A percentile compares a stretch with the other conserved stretches of the same genome.
phyloP scores from a whole-genome alignment of 1,140 invertebrate species.

The Drosophila sproati region DNA sequence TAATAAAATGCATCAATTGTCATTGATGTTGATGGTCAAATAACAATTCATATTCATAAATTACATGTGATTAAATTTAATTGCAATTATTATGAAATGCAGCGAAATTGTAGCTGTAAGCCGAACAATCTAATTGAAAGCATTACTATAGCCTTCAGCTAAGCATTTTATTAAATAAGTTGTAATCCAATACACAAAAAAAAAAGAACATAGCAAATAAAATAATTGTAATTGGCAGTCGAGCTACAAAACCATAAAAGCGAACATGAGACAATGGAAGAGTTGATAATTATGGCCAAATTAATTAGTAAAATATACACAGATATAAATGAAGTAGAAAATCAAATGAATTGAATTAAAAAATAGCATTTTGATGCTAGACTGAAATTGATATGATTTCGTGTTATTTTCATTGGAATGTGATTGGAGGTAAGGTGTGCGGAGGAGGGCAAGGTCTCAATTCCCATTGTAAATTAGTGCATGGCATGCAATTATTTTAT shows the following conservation, averaged over 20 bases:
- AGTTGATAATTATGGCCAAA: too few relatives aligned
- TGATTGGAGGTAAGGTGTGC: neutral
- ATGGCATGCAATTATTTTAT: conserved; percentile 62
- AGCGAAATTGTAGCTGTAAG: too few relatives aligned
- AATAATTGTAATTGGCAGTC: conserved; percentile 40
- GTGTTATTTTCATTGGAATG: neutral
- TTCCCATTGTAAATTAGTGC: conserved; percentile 39
- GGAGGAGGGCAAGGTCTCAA: neutral
- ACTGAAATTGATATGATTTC: conserved; percentile 26
- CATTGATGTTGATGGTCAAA: too few relatives aligned
- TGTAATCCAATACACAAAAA: conserved; percentile 9
- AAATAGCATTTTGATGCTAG: neutral
- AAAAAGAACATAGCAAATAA: conserved; percentile 4
- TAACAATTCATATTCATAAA: too few relatives aligned
- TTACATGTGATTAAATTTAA: too few relatives aligned
- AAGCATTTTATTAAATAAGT: neutral
- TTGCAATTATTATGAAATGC: too few relatives aligned
- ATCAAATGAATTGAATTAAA: conserved; percentile 3
- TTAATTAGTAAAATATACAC: neutral
- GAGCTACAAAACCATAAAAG: neutral
- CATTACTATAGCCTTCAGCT: neutral
- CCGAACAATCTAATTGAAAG: too few relatives aligned
- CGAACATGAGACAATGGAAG: neutral
- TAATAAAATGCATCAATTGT: too few relatives aligned
- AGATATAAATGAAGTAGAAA: neutral